phyloP scores from a whole-genome alignment of 2,113 vertebrate species.

The Aptenodytes forsteri region DNA sequence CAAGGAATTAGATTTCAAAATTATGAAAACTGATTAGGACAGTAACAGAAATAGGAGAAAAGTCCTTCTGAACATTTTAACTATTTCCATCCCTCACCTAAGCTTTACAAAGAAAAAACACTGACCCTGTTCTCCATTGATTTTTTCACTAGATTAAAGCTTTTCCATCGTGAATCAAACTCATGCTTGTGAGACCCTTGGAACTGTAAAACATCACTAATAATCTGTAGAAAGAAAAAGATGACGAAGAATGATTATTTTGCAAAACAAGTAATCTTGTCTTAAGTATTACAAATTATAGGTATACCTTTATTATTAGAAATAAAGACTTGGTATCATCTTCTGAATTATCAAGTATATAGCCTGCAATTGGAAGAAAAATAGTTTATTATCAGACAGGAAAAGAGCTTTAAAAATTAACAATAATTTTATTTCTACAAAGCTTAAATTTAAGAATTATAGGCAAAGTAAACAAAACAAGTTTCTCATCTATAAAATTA shows the following conservation, averaged over 20 bases:
- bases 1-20: background rate
- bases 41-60: background rate
- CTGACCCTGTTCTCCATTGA: constrained; percentile 98
- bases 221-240: constrained; percentile 79
- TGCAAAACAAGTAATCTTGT: background rate
- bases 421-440: background rate
- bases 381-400: background rate
- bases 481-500: background rate
- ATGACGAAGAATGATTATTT: background rate
- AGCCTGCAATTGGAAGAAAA: constrained; percentile 69
- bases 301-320: constrained; percentile 92
- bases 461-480: background rate
- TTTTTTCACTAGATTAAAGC: constrained; percentile 96
- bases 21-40: background rate
- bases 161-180: constrained; percentile 97
- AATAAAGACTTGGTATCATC: constrained; percentile 98
- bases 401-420: background rate
- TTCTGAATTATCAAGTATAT: constrained; percentile 93
- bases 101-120: constrained; percentile 46
- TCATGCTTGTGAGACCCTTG: constrained; percentile 96
- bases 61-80: background rate
- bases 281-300: background rate
- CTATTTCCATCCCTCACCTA: background rate
- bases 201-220: constrained; percentile 92
- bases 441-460: background rate